Evolutionary conservation across 2,888 invertebrate species (phyloP), one percentile per base, ranked within the genome.

Genomic region (Clivina fossor): DNA sequence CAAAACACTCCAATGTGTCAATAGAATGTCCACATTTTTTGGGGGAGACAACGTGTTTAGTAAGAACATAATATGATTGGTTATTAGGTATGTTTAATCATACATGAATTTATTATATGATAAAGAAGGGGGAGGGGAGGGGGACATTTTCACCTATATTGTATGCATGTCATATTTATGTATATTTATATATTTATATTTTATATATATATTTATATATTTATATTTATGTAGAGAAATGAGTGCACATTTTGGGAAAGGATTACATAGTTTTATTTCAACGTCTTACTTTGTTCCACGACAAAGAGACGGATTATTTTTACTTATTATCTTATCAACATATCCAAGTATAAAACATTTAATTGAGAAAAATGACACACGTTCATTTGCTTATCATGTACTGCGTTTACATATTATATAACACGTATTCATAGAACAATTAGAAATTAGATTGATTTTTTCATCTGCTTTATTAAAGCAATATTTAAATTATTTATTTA

Each of bases 101-200:
- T 44, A 53, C 53, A 53, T 33, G 53, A 53, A 50, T 50, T 48
- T 53, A 43, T 35, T 49, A 44, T 30, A 35, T 55, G 55, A 55
- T 55, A 47, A 55, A 47, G 47, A n/a, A n/a, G n/a, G n/a, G n/a
- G n/a, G n/a, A n/a, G 43, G 38, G 19, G 16, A 3, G 50, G 48
- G 40, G 53, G 53, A 44, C 44, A 53, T 44, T 53, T 44, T 53
- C 53, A 53, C 43, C 53, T 53, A 53, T 44, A 53, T 26, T 53
- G 53, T 53, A 53, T 53, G 53, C 44, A 43, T 50, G 15, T 50
- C 43, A 43, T 51, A 22, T 51, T 9, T 51, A 43, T 53, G 20
- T 51, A 33, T 35, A 9, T 38, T 11, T 40, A 5, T 50, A 19
- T 50, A 37, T 53, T 4, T 48, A 15, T 51, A 37, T 48, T 35